Conservation (phyloP, 2,113 vertebrate species). For the Sphaerodactylus townsendi region DNA sequence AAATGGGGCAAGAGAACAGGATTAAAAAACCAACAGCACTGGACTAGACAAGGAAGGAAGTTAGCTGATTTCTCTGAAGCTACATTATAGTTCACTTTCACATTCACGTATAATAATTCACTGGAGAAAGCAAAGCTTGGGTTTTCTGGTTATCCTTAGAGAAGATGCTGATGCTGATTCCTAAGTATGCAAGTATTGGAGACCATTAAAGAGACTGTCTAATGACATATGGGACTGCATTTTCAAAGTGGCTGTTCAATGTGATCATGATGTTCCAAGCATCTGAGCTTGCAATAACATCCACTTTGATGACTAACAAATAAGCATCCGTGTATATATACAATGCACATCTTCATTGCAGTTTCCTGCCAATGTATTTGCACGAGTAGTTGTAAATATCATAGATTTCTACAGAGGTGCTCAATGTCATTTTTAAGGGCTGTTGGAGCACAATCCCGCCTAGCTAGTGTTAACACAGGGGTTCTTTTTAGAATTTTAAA, state of each 20-base stretch:
- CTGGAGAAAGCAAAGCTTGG: constrained; percentile 12
- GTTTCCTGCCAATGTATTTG: neutral
- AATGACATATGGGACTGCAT: neutral
- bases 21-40: constrained; percentile 9
- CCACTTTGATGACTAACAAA: neutral
- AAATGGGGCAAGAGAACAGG: constrained; percentile 34
- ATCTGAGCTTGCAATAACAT: neutral
- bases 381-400: neutral
- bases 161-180: neutral
- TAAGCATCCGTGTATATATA: neutral
- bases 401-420: neutral
- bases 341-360: neutral
- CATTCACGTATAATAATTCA: constrained; percentile 32
- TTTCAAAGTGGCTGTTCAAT: neutral
- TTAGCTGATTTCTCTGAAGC: constrained; percentile 60
- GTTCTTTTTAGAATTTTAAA: neutral
- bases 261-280: neutral
- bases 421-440: neutral
- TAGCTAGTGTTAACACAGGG: neutral
- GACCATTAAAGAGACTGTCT: neutral
- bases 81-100: constrained; percentile 70
- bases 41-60: constrained; percentile 67
- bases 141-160: constrained; percentile 6
- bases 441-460: neutral
- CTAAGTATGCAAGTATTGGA: neutral